A percentile compares a stretch with the other conserved stretches of the same genome.
Evolutionary conservation across 2,113 vertebrate species (phyloP).

Genomic region (Oncorhynchus nerka): DNA sequence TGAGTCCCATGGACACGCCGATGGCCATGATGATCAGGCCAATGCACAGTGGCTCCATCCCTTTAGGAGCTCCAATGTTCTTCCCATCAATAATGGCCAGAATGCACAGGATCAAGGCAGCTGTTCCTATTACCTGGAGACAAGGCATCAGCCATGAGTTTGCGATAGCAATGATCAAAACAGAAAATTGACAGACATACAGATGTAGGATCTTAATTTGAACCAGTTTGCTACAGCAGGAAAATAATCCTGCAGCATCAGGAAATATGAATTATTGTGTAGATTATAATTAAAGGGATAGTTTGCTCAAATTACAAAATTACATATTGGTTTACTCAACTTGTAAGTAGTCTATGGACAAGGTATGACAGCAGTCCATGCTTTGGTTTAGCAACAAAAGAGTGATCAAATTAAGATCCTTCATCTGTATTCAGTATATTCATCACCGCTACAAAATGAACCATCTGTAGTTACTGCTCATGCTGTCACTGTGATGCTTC

Average conservation of each 20-base stretch:
- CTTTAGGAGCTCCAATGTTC: constrained; percentile 84
- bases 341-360: too few relatives aligned
- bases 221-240: too few relatives aligned
- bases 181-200: not conserved
- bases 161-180: not conserved
- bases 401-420: too few relatives aligned
- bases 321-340: too few relatives aligned
- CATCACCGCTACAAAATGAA: not conserved
- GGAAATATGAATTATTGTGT: too few relatives aligned
- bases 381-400: too few relatives aligned
- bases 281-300: too few relatives aligned
- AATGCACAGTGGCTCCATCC: constrained; percentile 86
- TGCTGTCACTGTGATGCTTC: not conserved
- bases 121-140: constrained; percentile 86
- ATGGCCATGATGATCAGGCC: constrained; percentile 85
- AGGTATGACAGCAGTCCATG: too few relatives aligned
- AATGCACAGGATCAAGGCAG: constrained; percentile 81
- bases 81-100: constrained; percentile 89
- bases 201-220: too few relatives aligned
- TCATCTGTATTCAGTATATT: too few relatives aligned
- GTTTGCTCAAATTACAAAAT: too few relatives aligned
- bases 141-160: not conserved
- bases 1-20: constrained; percentile 84
- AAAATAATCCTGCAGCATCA: too few relatives aligned
- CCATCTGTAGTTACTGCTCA: not conserved